A percentile compares a stretch with the other conserved stretches of the same genome.
phyloP scores from a whole-genome alignment of 2,113 vertebrate genomes.

The Triplophysa dalaica region DNA sequence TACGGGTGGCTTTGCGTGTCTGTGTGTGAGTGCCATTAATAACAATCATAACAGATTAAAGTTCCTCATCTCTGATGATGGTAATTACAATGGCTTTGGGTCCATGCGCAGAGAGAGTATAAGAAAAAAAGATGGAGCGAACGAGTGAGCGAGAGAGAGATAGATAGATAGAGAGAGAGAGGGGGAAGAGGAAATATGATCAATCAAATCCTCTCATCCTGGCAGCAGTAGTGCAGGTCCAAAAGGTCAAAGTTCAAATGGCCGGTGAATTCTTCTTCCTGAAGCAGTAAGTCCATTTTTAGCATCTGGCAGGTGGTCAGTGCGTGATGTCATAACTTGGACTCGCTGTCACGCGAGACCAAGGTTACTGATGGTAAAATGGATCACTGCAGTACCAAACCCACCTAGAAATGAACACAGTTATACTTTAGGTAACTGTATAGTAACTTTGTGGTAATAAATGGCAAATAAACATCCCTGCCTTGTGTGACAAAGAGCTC shows the following conservation, averaged over 20 bases:
- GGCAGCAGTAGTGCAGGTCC: constrained; percentile 76
- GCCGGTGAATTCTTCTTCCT: constrained; percentile 67
- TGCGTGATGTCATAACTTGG: constrained; percentile 64
- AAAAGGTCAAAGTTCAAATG: constrained; percentile 73
- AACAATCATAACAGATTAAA: constrained; percentile 68
- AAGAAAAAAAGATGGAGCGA: constrained; percentile 26
- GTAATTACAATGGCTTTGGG: constrained; percentile 74
- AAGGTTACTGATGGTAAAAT: constrained; percentile 30
- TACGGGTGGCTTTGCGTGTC: constrained; percentile 17
- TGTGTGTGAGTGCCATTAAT: constrained; percentile 22
- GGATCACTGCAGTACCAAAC: constrained; percentile 93
- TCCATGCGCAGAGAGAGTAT: constrained; percentile 65
- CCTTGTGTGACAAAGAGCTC: background rate
- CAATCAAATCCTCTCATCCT: constrained; percentile 58
- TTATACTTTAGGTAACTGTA: background rate
- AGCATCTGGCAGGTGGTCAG: constrained; percentile 70
- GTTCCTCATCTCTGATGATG: constrained; percentile 64
- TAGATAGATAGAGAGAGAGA: background rate
- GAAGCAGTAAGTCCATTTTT: constrained; percentile 70
- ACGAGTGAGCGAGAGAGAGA: background rate
- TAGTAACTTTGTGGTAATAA: background rate
- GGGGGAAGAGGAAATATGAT: background rate
- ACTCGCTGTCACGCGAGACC: constrained; percentile 64
- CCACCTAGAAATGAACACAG: constrained; percentile 75
- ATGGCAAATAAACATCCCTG: background rate